phyloP scores from a whole-genome alignment of 2,888 invertebrate genomes.

The Amblyjoppa proteus region DNA sequence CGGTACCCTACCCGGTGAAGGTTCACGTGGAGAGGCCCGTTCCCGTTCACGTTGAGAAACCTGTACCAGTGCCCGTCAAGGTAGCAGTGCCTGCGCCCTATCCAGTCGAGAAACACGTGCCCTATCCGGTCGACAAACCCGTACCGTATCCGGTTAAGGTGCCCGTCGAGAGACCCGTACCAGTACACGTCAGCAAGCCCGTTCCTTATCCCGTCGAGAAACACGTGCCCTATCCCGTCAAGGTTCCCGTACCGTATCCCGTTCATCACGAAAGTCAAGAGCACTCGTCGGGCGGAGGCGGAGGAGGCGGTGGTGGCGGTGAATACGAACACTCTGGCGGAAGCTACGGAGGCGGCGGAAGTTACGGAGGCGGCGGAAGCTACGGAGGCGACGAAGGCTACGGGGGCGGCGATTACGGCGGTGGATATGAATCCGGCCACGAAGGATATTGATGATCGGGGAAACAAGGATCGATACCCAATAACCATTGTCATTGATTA shows the following conservation, averaged over 20 bases:
- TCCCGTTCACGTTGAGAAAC: slow-evolving; percentile 92
- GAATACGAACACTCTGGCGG: slow-evolving; percentile 61
- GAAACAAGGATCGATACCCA: slow-evolving; percentile 10
- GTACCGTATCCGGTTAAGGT: slow-evolving; percentile 88
- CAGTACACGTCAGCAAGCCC: slow-evolving; percentile 81
- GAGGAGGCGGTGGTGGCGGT: slow-evolving; percentile 61
- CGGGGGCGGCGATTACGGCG: slow-evolving; percentile 54
- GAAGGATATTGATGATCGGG: slow-evolving; percentile 60
- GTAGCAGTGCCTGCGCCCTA: slow-evolving; percentile 80
- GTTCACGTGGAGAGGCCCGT: slow-evolving; percentile 87
- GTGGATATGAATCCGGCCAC: slow-evolving; percentile 66
- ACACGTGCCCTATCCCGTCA: slow-evolving; percentile 89
- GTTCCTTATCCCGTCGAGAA: slow-evolving; percentile 81
- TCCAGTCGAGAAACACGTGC: slow-evolving; percentile 81
- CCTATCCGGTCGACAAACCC: slow-evolving; percentile 86
- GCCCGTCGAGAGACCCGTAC: slow-evolving; percentile 86
- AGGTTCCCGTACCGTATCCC: slow-evolving; percentile 89
- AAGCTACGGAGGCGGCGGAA: slow-evolving; percentile 44
- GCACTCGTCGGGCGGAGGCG: slow-evolving; percentile 67
- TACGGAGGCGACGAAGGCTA: slow-evolving; percentile 61
- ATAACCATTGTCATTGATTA: slow-evolving; percentile 29
- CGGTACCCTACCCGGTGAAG: slow-evolving; percentile 80
- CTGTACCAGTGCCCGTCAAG: slow-evolving; percentile 91
- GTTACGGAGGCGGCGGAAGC: slow-evolving; percentile 49
- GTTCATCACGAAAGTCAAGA: slow-evolving; percentile 85